Evolutionary conservation across 2,888 invertebrate genomes (phyloP).

Genomic region (Eustalomyia histrio): DNA sequence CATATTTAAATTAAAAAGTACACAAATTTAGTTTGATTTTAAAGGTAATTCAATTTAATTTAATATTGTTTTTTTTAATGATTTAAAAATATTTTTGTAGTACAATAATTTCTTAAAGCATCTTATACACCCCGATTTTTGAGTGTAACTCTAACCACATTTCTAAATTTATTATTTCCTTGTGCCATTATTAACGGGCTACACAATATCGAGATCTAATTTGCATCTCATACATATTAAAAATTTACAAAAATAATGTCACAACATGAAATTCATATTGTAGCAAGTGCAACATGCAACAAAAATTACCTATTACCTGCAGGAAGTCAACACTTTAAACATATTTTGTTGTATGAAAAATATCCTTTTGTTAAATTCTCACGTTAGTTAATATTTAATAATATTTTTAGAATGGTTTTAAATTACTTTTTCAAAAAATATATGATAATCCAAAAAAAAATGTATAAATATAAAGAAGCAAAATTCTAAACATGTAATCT

Average conservation of each 20-base stretch:
- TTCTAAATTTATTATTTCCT: too few relatives aligned
- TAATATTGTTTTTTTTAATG: too few relatives aligned
- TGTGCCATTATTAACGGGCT: not conserved
- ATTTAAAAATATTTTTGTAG: too few relatives aligned
- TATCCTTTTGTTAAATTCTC: slow-evolving; percentile 31
- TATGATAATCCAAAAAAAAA: not conserved
- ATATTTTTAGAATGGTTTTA: slow-evolving; percentile 10
- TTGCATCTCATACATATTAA: slow-evolving; percentile 15
- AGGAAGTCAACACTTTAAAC: slow-evolving; percentile 3
- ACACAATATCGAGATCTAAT: not conserved
- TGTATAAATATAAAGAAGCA: too few relatives aligned
- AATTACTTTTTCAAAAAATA: not conserved
- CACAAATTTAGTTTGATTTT: too few relatives aligned
- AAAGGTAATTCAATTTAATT: too few relatives aligned
- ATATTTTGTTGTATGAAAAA: not conserved
- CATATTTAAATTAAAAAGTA: too few relatives aligned
- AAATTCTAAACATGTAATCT: not conserved
- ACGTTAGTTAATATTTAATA: slow-evolving; percentile 52
- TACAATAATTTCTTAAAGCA: too few relatives aligned
- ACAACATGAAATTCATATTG: not conserved
- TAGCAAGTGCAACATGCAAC: not conserved
- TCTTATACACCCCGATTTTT: too few relatives aligned
- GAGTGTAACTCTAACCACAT: too few relatives aligned
- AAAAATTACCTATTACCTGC: not conserved
- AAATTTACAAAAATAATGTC: slow-evolving; percentile 14